Evolutionary conservation across 2,113 vertebrate species (phyloP), one percentile per base, ranked within the genome.

Genomic region (Crotalus helleri): DNA sequence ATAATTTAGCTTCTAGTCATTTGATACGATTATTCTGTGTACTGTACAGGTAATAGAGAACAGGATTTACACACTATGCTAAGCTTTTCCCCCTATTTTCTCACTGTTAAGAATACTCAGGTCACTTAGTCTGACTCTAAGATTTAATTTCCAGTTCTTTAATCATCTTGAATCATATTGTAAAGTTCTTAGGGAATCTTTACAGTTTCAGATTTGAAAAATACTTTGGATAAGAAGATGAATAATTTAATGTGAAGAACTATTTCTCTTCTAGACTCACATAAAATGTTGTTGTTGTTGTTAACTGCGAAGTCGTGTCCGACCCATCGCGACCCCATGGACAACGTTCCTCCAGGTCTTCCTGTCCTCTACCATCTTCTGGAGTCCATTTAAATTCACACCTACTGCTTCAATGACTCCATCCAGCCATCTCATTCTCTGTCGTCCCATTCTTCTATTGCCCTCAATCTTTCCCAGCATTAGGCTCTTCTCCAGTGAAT

Each of bases 221-320:
- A 95, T 96, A 95, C 91, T 97, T 96, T 94, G 95, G 94, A 95
- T 95, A 96, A 95, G 53, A 86, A 94, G 95, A 93, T 95, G 94
- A 94, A 74, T 94, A 93, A 92, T 69, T 92, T 96, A 93, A 13
- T 91, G 81, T 95, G 95, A 95, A 96, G 93, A 94, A 94, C 91
- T 92, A 94, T 95, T 96, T 97, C 96, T 94, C 93, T 81, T 6
- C 74, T 95, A 94, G 46, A 46, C 39, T 3, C 39, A 2, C 39
- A 39, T 39, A 39, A 39, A 39, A 39, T 39, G 39, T 39, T 39
- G 39, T 39, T 39, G 39, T 39, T 39, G 39, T 39, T 39, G 39
- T 39, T 39, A 39, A 39, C 39, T 39, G 39, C 39, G 39, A 39
- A 39, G 39, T 39, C 39, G 39, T 39, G 39, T 39, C 39, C 0